phyloP scores from a whole-genome alignment of 1,140 invertebrate species.

The Semibalanus balanoides region DNA sequence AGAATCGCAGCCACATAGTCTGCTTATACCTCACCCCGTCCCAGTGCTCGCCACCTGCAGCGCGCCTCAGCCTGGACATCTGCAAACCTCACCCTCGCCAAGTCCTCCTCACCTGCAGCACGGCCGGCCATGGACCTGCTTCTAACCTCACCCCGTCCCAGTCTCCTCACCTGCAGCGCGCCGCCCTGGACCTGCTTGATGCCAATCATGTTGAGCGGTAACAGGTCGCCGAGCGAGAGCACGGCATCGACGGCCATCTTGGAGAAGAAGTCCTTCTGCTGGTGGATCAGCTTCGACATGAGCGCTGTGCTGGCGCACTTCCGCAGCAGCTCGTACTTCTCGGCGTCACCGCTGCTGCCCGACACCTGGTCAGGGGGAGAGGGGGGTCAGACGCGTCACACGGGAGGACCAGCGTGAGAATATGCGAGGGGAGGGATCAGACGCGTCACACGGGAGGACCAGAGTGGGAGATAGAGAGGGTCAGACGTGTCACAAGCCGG shows the following conservation, averaged over 20 bases:
- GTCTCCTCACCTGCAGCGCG: constrained; percentile 53
- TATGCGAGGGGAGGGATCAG: no score
- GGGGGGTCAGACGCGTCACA: no score
- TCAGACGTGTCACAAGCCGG: no score
- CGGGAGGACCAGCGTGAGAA: no score
- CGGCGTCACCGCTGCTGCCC: not conserved
- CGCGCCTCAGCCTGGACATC: no score
- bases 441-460: no score
- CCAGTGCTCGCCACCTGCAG: no score
- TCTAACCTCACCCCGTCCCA: not conserved
- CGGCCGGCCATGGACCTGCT: constrained; percentile 9
- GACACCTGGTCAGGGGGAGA: not conserved
- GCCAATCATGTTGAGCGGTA: constrained; percentile 98
- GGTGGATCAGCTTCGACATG: constrained; percentile 90
- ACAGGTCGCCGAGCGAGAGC: constrained; percentile 73
- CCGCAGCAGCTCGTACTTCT: constrained; percentile 46
- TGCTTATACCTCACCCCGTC: no score
- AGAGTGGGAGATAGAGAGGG: no score
- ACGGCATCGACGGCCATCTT: constrained; percentile 97
- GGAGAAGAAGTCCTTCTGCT: constrained; percentile 90
- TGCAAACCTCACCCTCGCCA: no score
- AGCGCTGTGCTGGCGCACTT: constrained; percentile 95
- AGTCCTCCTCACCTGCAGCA: not conserved
- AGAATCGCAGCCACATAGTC: no score
- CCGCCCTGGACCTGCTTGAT: constrained; percentile 97